A percentile compares a stretch with the other conserved stretches of the same genome.
These are phyloP conservation scores for Anadara kagoshimensis DNA, from an alignment of 1,140 invertebrate species.

Conservation along the genomic window DNA sequence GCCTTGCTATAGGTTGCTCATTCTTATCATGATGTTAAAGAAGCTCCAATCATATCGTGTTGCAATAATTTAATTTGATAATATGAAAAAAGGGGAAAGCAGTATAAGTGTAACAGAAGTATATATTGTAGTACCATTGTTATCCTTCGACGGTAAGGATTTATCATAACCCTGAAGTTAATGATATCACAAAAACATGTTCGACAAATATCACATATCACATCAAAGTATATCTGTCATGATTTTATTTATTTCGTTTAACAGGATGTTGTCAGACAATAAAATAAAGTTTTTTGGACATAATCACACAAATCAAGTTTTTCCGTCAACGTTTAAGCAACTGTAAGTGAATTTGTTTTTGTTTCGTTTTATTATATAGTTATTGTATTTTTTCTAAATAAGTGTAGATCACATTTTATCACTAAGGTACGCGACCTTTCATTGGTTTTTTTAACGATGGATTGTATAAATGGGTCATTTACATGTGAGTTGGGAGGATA, in stretches of 20 bases:
- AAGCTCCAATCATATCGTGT: too few species aligned
- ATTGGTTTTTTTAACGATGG: too few species aligned
- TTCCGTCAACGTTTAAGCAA: conserved; percentile 28
- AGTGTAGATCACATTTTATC: too few species aligned
- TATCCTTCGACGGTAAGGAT: background rate
- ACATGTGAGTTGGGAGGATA: too few species aligned
- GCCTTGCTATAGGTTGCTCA: too few species aligned
- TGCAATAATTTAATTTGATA: too few species aligned
- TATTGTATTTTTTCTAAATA: background rate
- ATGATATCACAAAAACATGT: background rate
- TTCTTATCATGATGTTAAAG: too few species aligned
- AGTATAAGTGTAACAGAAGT: background rate
- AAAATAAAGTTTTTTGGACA: conserved; percentile 37
- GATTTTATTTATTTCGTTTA: background rate
- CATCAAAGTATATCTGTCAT: too few species aligned
- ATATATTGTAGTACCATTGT: background rate
- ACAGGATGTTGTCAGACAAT: conserved; percentile 37
- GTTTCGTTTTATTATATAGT: background rate
- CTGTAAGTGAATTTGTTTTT: conserved; percentile 19
- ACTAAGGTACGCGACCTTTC: too few species aligned
- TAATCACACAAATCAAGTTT: conserved; percentile 37
- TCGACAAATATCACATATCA: too few species aligned
- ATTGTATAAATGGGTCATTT: too few species aligned
- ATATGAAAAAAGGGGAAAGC: too few species aligned
- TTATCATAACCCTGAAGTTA: background rate